phyloP scores from a whole-genome alignment of 2,113 vertebrate genomes.

The Oncorhynchus gorbuscha region DNA sequence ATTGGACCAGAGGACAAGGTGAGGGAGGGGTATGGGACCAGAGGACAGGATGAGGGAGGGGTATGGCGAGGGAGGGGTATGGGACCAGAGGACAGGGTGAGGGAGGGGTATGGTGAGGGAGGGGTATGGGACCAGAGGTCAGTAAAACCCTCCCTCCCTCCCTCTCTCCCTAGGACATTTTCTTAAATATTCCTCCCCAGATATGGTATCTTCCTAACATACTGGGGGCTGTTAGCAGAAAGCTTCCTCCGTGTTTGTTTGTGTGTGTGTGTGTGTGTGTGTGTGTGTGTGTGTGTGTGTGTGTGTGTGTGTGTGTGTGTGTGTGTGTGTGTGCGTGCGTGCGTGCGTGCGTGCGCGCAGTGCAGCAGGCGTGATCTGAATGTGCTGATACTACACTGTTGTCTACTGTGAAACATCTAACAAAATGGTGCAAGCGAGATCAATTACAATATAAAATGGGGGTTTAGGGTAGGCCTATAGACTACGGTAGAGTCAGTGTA shows the following conservation, averaged over 20 bases:
- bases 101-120: no score
- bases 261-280: no score
- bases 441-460: slow-evolving; percentile 76
- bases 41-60: no score
- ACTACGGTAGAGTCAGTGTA: slow-evolving; percentile 45
- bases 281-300: not conserved
- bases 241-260: slow-evolving; percentile 41
- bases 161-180: slow-evolving; percentile 6
- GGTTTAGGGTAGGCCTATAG: slow-evolving; percentile 62
- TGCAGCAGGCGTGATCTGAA: slow-evolving; percentile 57
- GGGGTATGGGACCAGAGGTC: no score
- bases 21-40: no score
- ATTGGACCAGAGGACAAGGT: no score
- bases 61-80: no score
- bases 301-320: not conserved
- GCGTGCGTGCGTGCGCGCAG: not conserved
- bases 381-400: slow-evolving; percentile 61
- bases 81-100: no score
- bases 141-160: no score
- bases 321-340: not conserved
- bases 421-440: slow-evolving; percentile 74
- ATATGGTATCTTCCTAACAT: slow-evolving; percentile 43
- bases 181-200: slow-evolving; percentile 16
- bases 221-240: slow-evolving; percentile 51
- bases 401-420: slow-evolving; percentile 55